These are phyloP conservation scores for Poliocrania exsul DNA, from an alignment of 2,797 vertebrate species.

Conservation along the genomic window DNA sequence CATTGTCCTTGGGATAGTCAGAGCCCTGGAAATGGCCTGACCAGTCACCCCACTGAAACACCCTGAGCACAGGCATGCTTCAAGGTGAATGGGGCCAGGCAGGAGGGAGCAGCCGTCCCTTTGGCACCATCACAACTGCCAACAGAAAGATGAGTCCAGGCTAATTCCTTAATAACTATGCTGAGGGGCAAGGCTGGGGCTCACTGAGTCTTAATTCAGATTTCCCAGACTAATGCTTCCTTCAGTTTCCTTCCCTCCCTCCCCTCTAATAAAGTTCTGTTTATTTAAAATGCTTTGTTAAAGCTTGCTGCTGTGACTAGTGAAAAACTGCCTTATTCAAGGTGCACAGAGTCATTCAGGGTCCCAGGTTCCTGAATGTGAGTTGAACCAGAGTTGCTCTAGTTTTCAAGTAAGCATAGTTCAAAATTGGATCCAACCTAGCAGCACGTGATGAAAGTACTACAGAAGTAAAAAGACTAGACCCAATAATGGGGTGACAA, in stretches of 20 bases:
- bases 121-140: not conserved
- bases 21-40: not conserved
- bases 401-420: not conserved
- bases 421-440: not conserved
- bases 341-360: not conserved
- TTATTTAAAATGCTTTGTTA: not conserved
- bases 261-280: not conserved
- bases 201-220: not conserved
- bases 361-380: not conserved
- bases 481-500: not conserved
- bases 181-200: not conserved
- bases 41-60: not conserved
- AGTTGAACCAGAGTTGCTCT: not conserved
- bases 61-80: rapidly evolving
- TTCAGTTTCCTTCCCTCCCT: not conserved
- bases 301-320: not conserved
- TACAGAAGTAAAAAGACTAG: not conserved
- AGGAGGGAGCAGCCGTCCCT: not conserved
- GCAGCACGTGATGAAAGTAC: not conserved
- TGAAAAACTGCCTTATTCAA: not conserved
- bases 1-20: not conserved
- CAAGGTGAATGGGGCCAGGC: not conserved
- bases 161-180: not conserved
- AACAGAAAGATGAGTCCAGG: not conserved
- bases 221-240: not conserved